Evolutionary conservation across 2,797 vertebrate species (phyloP).

Genomic region (Takifugu rubripes): DNA sequence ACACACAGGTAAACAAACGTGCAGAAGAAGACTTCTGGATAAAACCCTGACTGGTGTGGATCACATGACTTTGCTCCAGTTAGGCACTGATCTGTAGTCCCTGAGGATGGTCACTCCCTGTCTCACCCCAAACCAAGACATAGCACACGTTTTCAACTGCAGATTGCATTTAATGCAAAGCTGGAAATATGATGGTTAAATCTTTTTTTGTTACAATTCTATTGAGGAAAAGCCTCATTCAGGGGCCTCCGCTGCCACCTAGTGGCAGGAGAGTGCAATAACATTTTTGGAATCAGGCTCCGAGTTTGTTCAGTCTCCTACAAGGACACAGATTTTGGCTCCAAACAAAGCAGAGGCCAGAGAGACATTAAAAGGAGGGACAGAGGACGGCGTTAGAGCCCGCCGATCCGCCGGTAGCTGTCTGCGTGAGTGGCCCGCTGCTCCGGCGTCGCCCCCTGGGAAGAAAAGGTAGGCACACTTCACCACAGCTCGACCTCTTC

Average conservation of each 20-base stretch:
- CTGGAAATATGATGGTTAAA: too few relatives aligned
- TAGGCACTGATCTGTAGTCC: too few relatives aligned
- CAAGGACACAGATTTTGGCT: slow-evolving; percentile 31
- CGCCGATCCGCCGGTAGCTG: slow-evolving; percentile 90
- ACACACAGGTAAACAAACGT: not conserved
- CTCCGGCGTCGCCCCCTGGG: slow-evolving; percentile 85
- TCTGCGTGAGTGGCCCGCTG: slow-evolving; percentile 88
- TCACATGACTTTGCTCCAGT: too few relatives aligned
- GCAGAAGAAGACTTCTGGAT: slow-evolving; percentile 1
- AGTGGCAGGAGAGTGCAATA: slow-evolving; percentile 37
- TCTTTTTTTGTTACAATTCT: not conserved
- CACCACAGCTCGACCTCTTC: slow-evolving; percentile 70
- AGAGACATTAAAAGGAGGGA: slow-evolving; percentile 13
- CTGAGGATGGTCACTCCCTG: too few relatives aligned
- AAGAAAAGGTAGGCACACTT: slow-evolving; percentile 89
- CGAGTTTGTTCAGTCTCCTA: slow-evolving; percentile 32
- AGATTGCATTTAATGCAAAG: too few relatives aligned
- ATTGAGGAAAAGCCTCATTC: slow-evolving; percentile 30
- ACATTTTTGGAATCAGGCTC: slow-evolving; percentile 35
- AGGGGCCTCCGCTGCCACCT: slow-evolving; percentile 48
- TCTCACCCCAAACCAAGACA: too few relatives aligned
- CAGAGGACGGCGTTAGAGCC: slow-evolving; percentile 80
- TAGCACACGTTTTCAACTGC: too few relatives aligned
- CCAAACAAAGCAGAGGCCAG: slow-evolving; percentile 16
- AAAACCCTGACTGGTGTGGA: too few relatives aligned